phyloP scores from a whole-genome alignment of 2,113 vertebrate species.

The Nerophis ophidion region DNA sequence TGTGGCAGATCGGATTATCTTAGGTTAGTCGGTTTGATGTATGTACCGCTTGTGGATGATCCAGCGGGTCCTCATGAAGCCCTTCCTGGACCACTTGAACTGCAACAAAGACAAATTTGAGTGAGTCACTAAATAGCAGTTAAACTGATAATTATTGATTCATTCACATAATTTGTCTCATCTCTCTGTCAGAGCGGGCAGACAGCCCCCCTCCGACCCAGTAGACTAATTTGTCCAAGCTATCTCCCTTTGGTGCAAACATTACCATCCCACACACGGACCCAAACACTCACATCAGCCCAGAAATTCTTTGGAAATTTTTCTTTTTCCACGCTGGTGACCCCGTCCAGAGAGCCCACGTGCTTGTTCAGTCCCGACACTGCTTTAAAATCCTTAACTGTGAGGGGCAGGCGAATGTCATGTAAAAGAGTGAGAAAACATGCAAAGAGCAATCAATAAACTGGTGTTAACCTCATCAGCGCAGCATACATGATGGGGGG shows the following conservation, averaged over 20 bases:
- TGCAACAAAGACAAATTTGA: conserved; percentile 58
- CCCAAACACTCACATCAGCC: conserved; percentile 66
- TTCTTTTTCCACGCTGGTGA: conserved; percentile 71
- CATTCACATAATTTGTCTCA: conserved; percentile 61
- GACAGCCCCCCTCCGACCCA: conserved; percentile 38
- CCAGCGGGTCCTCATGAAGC: conserved; percentile 80
- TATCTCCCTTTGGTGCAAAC: conserved; percentile 38
- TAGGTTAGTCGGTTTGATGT: background rate
- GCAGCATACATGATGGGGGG: conserved; percentile 60
- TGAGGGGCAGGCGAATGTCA: conserved; percentile 17
- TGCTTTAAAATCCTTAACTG: conserved; percentile 70
- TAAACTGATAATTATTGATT: conserved; percentile 62
- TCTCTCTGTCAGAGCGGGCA: conserved; percentile 56
- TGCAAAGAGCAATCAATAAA: conserved; percentile 78
- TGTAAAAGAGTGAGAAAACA: conserved; percentile 68
- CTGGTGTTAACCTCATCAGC: conserved; percentile 72
- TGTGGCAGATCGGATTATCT: background rate
- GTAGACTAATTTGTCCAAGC: conserved; percentile 53
- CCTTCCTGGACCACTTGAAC: conserved; percentile 82
- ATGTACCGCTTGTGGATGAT: conserved; percentile 77
- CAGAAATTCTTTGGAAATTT: conserved; percentile 77
- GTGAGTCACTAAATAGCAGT: conserved; percentile 47
- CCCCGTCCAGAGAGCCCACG: conserved; percentile 58
- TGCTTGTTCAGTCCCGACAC: conserved; percentile 64
- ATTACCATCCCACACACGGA: conserved; percentile 9